Percentiles rank a stretch among this genome's conserved stretches.
phyloP scores from a whole-genome alignment of 2,113 vertebrate genomes.

The Vicugna pacos region DNA sequence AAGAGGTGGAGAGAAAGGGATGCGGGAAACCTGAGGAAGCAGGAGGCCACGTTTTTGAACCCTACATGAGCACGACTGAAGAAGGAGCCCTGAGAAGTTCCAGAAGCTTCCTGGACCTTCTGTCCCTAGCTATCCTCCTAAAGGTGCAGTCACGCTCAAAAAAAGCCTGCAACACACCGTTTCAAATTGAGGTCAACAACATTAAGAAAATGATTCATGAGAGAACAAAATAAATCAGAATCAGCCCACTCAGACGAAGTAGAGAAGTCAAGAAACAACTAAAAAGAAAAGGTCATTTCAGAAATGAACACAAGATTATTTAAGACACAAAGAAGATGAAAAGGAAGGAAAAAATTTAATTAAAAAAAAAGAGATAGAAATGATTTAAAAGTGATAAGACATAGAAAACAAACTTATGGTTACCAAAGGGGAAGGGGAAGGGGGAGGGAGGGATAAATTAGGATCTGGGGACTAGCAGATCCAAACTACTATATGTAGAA shows the following conservation, averaged over 20 bases:
- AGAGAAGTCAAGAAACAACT: neutral
- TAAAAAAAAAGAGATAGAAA: neutral
- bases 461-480: no score
- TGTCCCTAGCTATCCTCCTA: neutral
- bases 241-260: neutral
- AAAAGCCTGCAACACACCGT: neutral
- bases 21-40: neutral
- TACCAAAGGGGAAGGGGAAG: no score
- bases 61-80: neutral
- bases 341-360: neutral
- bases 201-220: neutral
- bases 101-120: neutral
- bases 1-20: neutral
- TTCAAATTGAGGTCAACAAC: neutral
- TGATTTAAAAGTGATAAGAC: neutral
- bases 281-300: neutral
- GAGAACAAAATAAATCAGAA: neutral
- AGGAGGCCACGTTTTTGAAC: neutral
- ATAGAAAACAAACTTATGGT: neutral
- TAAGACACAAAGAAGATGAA: neutral
- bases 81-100: neutral
- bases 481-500: no score
- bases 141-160: neutral
- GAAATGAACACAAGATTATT: neutral
- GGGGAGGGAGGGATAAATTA: no score